Evolutionary conservation across 2,888 invertebrate genomes (phyloP).

Genomic region (Alloscopus bannaensis): DNA sequence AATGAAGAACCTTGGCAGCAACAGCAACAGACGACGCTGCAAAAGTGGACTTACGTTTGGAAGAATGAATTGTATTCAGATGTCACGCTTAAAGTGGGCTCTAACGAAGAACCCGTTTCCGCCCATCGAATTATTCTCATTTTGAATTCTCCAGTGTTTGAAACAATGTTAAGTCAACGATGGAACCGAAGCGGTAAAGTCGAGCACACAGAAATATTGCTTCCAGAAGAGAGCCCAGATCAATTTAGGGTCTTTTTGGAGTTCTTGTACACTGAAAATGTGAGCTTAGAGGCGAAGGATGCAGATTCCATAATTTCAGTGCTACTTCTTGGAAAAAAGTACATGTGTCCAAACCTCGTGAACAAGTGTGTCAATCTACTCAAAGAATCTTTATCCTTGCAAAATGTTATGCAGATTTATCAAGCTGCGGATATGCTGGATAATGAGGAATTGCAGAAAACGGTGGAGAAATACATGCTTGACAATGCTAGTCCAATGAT

Average conservation of each 20-base stretch:
- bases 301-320: conserved; percentile 58
- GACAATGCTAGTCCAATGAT: conserved; percentile 65
- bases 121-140: conserved; percentile 67
- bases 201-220: conserved; percentile 43
- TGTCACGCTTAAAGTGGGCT: conserved; percentile 63
- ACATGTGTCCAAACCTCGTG: conserved; percentile 62
- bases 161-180: conserved; percentile 68
- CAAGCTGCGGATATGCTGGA: conserved; percentile 67
- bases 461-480: conserved; percentile 67
- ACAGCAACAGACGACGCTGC: conserved; percentile 42
- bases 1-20: conserved; percentile 68
- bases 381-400: conserved; percentile 60
- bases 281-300: conserved; percentile 42
- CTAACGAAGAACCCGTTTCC: conserved; percentile 39
- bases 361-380: conserved; percentile 62
- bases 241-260: conserved; percentile 65
- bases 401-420: conserved; percentile 68
- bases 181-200: conserved; percentile 47
- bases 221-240: conserved; percentile 67
- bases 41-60: conserved; percentile 67
- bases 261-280: conserved; percentile 65
- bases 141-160: conserved; percentile 70
- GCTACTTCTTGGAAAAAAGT: conserved; percentile 68
- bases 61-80: conserved; percentile 66
- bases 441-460: conserved; percentile 67